phyloP scores from a whole-genome alignment of 2,797 vertebrate genomes.

The Dendrocincla fuliginosa region DNA sequence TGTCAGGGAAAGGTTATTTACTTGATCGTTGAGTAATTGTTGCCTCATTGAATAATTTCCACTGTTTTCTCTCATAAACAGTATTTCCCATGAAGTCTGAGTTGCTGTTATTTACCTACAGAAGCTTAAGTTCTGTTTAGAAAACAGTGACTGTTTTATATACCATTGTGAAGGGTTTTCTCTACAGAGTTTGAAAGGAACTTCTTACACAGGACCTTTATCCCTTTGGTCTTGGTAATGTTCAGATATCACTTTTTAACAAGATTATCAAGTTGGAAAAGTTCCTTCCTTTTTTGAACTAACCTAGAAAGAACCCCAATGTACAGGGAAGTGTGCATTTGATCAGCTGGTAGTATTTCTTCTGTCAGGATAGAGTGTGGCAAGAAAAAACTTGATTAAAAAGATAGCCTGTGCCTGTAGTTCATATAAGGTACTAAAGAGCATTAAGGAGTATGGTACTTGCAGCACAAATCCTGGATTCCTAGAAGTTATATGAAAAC shows the following conservation, averaged over 20 bases:
- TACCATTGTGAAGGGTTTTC: background rate
- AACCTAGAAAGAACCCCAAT: background rate
- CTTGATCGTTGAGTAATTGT: background rate
- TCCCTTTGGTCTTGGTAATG: background rate
- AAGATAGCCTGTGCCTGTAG: background rate
- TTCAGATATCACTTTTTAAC: background rate
- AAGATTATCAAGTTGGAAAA: background rate
- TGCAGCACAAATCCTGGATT: background rate
- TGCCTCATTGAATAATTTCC: background rate
- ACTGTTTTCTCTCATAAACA: background rate
- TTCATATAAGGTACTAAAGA: background rate
- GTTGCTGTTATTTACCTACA: background rate
- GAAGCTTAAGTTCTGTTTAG: background rate
- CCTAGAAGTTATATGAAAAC: background rate
- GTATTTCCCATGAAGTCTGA: background rate
- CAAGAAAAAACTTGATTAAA: background rate
- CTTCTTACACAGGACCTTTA: background rate
- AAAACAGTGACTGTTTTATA: background rate
- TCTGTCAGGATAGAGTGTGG: background rate
- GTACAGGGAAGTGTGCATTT: background rate
- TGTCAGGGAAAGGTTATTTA: conserved; percentile 17
- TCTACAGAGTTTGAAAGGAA: background rate
- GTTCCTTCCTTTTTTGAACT: background rate
- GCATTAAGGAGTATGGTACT: background rate
- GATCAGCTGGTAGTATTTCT: background rate